phyloP scores from a whole-genome alignment of 2,797 vertebrate species.

The Odontamblyopus lacepedii region DNA sequence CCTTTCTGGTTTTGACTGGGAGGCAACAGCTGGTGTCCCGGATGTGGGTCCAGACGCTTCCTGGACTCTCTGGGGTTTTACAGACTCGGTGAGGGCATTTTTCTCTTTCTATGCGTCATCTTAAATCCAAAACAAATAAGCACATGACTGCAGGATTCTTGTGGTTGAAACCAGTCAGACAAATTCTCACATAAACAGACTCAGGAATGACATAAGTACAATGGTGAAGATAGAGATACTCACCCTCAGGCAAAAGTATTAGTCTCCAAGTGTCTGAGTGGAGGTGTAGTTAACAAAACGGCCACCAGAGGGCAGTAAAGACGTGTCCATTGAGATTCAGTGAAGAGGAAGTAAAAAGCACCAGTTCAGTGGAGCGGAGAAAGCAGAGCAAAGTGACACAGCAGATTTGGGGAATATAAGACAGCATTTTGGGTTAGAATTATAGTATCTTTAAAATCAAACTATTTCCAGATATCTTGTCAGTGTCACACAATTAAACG shows the following conservation, averaged over 20 bases:
- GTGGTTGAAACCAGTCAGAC: conserved; percentile 42
- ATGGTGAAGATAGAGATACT: conserved; percentile 23
- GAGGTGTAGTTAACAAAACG: neutral
- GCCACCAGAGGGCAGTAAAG: conserved; percentile 62
- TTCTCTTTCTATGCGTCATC: conserved; percentile 15
- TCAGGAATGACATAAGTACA: conserved; percentile 49
- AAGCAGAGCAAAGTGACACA: conserved; percentile 28
- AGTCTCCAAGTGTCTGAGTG: conserved; percentile 17
- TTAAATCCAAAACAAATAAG: conserved; percentile 13
- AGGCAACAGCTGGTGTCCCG: conserved; percentile 67
- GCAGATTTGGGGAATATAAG: conserved; percentile 20
- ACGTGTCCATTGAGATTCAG: conserved; percentile 14
- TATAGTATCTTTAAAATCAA: neutral
- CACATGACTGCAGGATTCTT: conserved; percentile 17
- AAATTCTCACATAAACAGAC: conserved; percentile 1
- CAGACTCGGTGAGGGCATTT: conserved; percentile 22
- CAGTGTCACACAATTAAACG: too few relatives aligned
- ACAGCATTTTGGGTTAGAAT: neutral
- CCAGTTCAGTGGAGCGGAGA: conserved; percentile 43
- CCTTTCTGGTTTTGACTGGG: conserved; percentile 35
- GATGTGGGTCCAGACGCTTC: conserved; percentile 67
- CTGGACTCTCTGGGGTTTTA: conserved; percentile 55
- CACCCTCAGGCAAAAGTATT: conserved; percentile 27
- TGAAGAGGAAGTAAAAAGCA: conserved; percentile 25
- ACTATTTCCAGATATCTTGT: neutral